Evolutionary conservation across 2,797 vertebrate species (phyloP), one percentile per base, ranked within the genome.

Genomic region (Trachurus trachurus): DNA sequence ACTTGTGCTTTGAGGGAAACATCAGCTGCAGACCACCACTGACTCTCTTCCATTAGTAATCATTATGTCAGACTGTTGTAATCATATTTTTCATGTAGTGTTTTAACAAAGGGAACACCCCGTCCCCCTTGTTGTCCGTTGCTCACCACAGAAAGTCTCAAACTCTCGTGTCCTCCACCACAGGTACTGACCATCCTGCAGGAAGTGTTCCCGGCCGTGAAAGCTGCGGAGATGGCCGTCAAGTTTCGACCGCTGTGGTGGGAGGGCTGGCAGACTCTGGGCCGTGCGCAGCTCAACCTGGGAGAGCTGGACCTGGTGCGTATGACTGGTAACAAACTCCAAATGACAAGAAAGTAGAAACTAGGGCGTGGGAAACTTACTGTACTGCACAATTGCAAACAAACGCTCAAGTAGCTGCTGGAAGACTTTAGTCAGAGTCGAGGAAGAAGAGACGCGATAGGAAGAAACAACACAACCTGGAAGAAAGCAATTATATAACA

Each of bases 181-280:
- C 87, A 99, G 98, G 97, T 98, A 15, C 83, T 99, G 81, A 96
- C 96, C 91, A 95, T 94, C 64, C 93, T 99, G 71, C 97, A 97
- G 78, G 97, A 99, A 82, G 96, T 97, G 86, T 99, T 99, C 76
- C 97, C 96, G 54, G 98, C 98, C 1, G 97, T 99, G 61, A 96
- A 97, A 84, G 96, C 97, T 8, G 97, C 97, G 22, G 97, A 99
- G 94, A 97, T 94, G 95, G 97, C 96, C 7, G 95, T 98, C 52
- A 97, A 97, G 87, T 92, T 96, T 78, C 96, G 95, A 50, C 96
- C 97, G 40, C 92, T 94, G 64, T 98, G 97, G 89, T 99, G 98
- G 96, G 97, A 98, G 83, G 97, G 96, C 50, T 97, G 97, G 97
- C 98, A 98, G 88, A 99, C 98, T 40, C 84, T 99, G 83, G 98